Evolutionary conservation across 2,113 vertebrate species (phyloP).

Genomic region (Puffinus mauretanicus): DNA sequence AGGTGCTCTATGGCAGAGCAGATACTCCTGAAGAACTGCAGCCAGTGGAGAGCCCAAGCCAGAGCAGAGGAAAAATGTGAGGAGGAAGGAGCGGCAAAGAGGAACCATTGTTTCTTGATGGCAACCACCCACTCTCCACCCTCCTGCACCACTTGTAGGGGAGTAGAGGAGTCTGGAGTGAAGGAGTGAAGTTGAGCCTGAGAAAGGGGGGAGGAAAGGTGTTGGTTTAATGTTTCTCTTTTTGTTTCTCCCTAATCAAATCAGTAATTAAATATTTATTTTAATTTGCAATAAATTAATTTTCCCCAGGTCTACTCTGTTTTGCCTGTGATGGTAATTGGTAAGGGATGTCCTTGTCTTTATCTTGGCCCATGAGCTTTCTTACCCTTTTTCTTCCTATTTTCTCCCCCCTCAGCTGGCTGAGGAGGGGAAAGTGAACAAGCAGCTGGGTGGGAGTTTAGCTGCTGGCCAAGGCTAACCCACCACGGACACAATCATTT

Average conservation of each 20-base stretch:
- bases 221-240: neutral
- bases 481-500: neutral
- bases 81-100: accelerated
- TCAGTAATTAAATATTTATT: neutral
- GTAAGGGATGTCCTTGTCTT: neutral
- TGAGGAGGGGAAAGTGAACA: neutral
- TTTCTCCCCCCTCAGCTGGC: neutral
- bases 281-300: neutral
- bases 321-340: neutral
- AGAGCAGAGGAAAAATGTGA: neutral
- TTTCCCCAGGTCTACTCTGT: neutral
- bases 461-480: neutral
- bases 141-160: neutral
- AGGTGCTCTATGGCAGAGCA: accelerated
- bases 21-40: neutral
- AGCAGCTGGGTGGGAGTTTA: neutral
- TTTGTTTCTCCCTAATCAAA: neutral
- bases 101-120: neutral
- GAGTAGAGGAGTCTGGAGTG: neutral
- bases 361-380: neutral
- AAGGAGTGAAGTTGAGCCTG: neutral
- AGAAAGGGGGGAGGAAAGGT: neutral
- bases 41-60: neutral
- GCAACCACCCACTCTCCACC: neutral
- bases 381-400: neutral